These are phyloP conservation scores for Gymnocheta viridis DNA, from an alignment of 2,888 invertebrate genomes.

Conservation along the genomic window DNA sequence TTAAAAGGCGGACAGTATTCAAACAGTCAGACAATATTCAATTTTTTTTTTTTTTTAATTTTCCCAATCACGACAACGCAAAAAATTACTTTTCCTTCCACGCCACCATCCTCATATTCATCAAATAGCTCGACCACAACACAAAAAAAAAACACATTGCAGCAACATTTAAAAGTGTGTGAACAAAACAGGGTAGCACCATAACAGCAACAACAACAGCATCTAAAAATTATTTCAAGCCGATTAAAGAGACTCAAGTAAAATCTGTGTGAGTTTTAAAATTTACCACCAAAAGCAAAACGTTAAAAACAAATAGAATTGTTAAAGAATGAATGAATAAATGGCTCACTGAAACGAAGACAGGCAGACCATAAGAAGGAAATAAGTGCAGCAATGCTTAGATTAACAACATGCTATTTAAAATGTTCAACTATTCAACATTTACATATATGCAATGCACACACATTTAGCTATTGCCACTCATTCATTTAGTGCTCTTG, in stretches of 20 bases:
- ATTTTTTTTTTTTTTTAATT: slow-evolving; percentile 3
- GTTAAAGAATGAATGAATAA: slow-evolving; percentile 37
- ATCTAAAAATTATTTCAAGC: slow-evolving; percentile 49
- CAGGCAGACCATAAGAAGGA: background rate
- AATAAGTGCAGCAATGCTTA: slow-evolving; percentile 10
- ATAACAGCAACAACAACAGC: slow-evolving; percentile 10
- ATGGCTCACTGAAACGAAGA: slow-evolving; percentile 1
- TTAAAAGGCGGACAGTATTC: background rate
- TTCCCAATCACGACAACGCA: background rate
- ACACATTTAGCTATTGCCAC: slow-evolving; percentile 19
- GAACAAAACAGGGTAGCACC: background rate
- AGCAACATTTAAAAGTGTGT: background rate
- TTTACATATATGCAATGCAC: background rate
- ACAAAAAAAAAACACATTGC: background rate
- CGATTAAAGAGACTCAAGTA: slow-evolving; percentile 44
- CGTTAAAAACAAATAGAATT: slow-evolving; percentile 5
- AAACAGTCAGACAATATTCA: slow-evolving; percentile 6
- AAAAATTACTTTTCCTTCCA: background rate
- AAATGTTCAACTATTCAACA: slow-evolving; percentile 10
- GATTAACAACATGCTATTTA: slow-evolving; percentile 37
- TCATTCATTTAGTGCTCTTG: slow-evolving; percentile 23
- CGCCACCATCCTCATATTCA: background rate
- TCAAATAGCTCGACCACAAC: slow-evolving; percentile 13
- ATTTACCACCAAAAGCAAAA: slow-evolving; percentile 29
- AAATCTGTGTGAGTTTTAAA: slow-evolving; percentile 37